Evolutionary conservation across 23 tunicate species (phyloP), one percentile per base, ranked within the genome.

Genomic region (Trididemnum miniatum): DNA sequence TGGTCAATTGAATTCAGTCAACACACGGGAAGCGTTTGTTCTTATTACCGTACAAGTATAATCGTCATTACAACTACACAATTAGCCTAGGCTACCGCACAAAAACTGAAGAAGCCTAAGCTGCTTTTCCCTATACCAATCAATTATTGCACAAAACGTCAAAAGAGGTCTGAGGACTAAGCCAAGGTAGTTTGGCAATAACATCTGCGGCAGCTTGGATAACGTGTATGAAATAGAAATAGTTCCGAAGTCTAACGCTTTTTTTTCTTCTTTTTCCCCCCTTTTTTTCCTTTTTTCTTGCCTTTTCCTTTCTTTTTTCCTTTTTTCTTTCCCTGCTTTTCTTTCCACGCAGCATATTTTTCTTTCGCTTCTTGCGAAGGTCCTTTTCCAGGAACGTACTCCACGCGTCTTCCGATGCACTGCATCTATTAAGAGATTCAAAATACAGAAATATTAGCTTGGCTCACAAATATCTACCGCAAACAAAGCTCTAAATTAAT

Each of bases 271-370:
- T 80, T 63, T 26, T 73, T 75, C 33, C 35, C 65, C 80, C 71
- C 64, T 75, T 72, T 44, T 40, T 76, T 65, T 79, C 75, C 51
- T 57, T 59, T 60, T 78, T 78, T 36, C 50, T 71, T 60, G 29
- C 39, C 66, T 35, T 37, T 29, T 38, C 34, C 49, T 35, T 71
- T 71, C 39, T 51, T 51, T 44, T 35, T 44, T 15, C 78, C 78
- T 71, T 85, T 86, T 87, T 86, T 86, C 77, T 91, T 85, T 18
- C 87, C 90, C 69, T 85, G 97, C 38, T 71, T 85, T 75, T 90
- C 96, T 74, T 90, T 90, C 96, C 96, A 90, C 5, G 96, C 89
- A 7, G 96, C 96, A 33, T 90, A 90, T 73, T 90, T 90, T 65
- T 85, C 96, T 80, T 90, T 90, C 31, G 65, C 74, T 29, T 80